Conservation (phyloP, 2,888 invertebrate genomes). For the Lasioglossum marginatum region DNA sequence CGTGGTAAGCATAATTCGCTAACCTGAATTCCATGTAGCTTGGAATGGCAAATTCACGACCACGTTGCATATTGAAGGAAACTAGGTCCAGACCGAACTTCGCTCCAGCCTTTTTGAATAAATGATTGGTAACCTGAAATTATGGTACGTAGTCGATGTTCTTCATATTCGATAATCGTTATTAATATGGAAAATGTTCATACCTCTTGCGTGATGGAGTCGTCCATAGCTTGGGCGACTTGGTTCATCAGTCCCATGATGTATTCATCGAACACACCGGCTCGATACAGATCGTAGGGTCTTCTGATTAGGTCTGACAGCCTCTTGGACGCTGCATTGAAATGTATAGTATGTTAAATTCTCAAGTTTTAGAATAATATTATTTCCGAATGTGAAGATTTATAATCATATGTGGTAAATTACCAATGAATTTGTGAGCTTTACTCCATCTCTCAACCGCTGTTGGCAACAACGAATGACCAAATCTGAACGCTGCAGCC, state of each 20-base stretch:
- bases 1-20: conserved; percentile 10
- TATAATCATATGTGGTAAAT: conserved; percentile 63
- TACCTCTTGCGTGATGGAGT: conserved; percentile 92
- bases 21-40: conserved; percentile 95
- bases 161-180: too few relatives aligned
- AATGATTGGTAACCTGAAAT: conserved; percentile 93
- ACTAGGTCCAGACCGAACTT: conserved; percentile 95
- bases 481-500: conserved; percentile 96
- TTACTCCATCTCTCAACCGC: conserved; percentile 97
- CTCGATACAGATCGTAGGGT: conserved; percentile 95
- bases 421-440: conserved; percentile 96
- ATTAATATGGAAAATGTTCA: conserved; percentile 5
- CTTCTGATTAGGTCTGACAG: conserved; percentile 94
- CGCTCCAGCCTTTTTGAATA: conserved; percentile 93
- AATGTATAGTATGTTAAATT: background rate
- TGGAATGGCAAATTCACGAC: conserved; percentile 95
- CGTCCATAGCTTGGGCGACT: conserved; percentile 97
- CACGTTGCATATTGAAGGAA: conserved; percentile 96
- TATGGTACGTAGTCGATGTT: background rate
- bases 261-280: conserved; percentile 96
- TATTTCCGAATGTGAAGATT: background rate
- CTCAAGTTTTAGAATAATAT: background rate
- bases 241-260: conserved; percentile 97
- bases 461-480: conserved; percentile 95
- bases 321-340: conserved; percentile 91